Evolutionary conservation across 2,797 vertebrate species (phyloP).

Genomic region (Chaetophractus vellerosus): DNA sequence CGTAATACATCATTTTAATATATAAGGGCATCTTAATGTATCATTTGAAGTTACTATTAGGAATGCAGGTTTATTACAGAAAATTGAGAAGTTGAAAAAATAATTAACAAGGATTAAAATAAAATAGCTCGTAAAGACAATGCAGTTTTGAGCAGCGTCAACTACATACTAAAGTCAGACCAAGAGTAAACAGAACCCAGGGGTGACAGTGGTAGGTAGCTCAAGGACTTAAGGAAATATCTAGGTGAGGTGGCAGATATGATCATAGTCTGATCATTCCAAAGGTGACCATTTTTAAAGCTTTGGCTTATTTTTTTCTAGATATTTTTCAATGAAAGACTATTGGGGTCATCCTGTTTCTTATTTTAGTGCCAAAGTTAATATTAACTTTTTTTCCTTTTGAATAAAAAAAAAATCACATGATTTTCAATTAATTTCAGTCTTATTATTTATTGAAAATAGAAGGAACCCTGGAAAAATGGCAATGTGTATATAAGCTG

Average conservation of each 20-base stretch:
- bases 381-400: not conserved
- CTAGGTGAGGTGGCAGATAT: not conserved
- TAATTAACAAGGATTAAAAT: constrained; percentile 45
- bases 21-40: not conserved
- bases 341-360: not conserved
- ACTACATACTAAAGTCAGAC: not conserved
- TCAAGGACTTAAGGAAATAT: not conserved
- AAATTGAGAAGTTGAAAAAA: constrained; percentile 32
- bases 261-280: not conserved
- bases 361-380: constrained; percentile 20
- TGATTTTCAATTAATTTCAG: not conserved
- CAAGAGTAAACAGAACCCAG: not conserved
- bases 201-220: not conserved
- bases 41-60: constrained; percentile 45
- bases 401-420: not conserved
- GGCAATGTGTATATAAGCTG: not conserved
- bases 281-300: constrained; percentile 8
- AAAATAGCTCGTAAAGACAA: constrained; percentile 5
- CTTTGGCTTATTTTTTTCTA: not conserved
- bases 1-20: constrained; percentile 48
- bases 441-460: constrained; percentile 10
- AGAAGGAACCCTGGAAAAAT: not conserved
- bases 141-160: not conserved
- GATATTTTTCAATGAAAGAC: not conserved
- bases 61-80: not conserved